These are phyloP conservation scores for Merops nubicus DNA, from an alignment of 2,113 vertebrate species.

Conservation along the genomic window DNA sequence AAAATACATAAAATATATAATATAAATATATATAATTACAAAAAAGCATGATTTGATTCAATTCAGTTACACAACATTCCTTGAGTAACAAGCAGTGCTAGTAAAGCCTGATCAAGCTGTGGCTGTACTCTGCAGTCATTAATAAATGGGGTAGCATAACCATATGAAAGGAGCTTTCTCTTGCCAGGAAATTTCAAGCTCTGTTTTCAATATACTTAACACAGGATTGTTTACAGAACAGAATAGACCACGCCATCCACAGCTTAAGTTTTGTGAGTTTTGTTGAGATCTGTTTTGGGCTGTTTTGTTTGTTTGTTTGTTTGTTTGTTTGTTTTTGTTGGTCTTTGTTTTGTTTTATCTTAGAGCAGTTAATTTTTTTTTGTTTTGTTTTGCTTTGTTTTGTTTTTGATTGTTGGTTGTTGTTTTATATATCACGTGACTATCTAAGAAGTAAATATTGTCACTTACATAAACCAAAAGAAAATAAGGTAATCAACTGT, in stretches of 20 bases:
- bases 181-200: constrained; percentile 36
- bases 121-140: background rate
- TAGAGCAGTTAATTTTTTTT: too few species aligned
- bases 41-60: too few species aligned
- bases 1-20: too few species aligned
- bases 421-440: background rate
- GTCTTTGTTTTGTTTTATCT: background rate
- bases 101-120: background rate
- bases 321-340: too few species aligned
- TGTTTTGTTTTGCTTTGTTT: background rate
- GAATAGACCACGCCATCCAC: background rate
- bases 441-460: background rate
- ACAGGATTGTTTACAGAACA: background rate
- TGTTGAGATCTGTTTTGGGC: too few species aligned
- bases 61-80: background rate
- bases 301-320: too few species aligned
- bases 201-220: background rate
- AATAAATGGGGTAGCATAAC: constrained; percentile 34
- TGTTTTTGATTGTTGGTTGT: background rate
- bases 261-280: background rate
- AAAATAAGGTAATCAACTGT: background rate
- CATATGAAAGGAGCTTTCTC: background rate
- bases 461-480: background rate
- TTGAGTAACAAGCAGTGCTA: constrained; percentile 13
- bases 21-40: too few species aligned